Evolutionary conservation across 2,797 vertebrate genomes (phyloP).

Genomic region (Notolabrus celidotus): DNA sequence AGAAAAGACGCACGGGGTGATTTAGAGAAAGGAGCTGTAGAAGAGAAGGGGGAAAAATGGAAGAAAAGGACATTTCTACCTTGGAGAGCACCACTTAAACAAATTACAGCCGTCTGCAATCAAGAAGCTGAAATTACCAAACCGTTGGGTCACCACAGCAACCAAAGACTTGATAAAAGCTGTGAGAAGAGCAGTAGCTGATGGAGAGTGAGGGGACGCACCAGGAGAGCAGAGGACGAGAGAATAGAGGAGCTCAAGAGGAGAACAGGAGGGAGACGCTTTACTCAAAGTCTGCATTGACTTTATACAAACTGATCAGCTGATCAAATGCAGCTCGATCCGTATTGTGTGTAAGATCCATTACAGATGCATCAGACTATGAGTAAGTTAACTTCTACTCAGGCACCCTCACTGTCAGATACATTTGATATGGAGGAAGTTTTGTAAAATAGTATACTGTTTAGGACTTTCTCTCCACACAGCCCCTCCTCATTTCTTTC

Average conservation of each 20-base stretch:
- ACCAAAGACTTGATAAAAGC: slow-evolving; percentile 68
- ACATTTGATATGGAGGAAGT: slow-evolving; percentile 51
- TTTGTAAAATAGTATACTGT: slow-evolving; percentile 55
- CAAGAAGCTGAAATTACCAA: slow-evolving; percentile 82
- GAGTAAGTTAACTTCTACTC: slow-evolving; percentile 22
- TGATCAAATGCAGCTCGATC: slow-evolving; percentile 14
- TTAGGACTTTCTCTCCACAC: slow-evolving; percentile 47
- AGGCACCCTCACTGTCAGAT: slow-evolving; percentile 58
- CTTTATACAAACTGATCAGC: slow-evolving; percentile 17
- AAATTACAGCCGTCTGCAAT: slow-evolving; percentile 83
- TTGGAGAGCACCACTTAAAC: slow-evolving; percentile 78
- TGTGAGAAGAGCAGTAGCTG: slow-evolving; percentile 43
- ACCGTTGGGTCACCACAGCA: slow-evolving; percentile 80
- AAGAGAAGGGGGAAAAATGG: neutral
- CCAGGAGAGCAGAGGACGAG: slow-evolving; percentile 6
- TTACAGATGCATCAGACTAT: slow-evolving; percentile 16
- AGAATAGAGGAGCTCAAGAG: slow-evolving; percentile 12
- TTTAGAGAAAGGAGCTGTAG: slow-evolving; percentile 24
- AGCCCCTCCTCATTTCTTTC: slow-evolving; percentile 42
- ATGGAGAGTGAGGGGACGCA: slow-evolving; percentile 24
- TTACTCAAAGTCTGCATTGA: slow-evolving; percentile 12
- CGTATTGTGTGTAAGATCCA: slow-evolving; percentile 1
- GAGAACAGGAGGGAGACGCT: slow-evolving; percentile 12
- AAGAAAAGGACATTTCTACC: slow-evolving; percentile 64
- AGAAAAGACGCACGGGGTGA: slow-evolving; percentile 3